phyloP scores from a whole-genome alignment of 2,113 vertebrate genomes.

The Corythaixoides concolor region DNA sequence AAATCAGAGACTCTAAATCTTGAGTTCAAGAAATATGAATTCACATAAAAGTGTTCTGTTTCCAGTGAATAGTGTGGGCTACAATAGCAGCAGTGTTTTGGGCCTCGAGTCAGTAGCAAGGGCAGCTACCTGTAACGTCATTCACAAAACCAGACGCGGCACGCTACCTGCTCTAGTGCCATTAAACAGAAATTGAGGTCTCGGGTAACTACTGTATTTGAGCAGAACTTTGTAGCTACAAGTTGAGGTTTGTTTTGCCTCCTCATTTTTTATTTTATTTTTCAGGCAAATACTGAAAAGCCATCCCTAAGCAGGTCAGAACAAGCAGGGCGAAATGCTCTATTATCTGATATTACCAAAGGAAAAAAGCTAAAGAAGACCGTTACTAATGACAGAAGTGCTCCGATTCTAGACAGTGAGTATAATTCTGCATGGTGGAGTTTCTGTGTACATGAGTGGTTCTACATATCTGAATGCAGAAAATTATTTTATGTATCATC shows the following conservation, averaged over 20 bases:
- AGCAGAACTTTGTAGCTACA: background rate
- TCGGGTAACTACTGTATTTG: background rate
- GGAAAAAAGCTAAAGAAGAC: constrained; percentile 91
- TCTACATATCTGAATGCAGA: background rate
- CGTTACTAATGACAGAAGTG: constrained; percentile 94
- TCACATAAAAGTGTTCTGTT: background rate
- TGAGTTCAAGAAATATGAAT: background rate
- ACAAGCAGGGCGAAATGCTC: constrained; percentile 85
- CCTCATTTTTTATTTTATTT: constrained; percentile 31
- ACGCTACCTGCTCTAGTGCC: background rate
- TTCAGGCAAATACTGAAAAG: constrained; percentile 91
- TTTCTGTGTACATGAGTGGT: background rate
- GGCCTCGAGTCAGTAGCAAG: background rate
- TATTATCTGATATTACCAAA: constrained; percentile 90
- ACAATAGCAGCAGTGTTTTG: background rate
- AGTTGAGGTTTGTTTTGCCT: background rate
- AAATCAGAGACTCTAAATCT: background rate
- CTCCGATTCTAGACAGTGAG: constrained; percentile 90
- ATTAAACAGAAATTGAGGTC: background rate
- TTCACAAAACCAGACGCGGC: background rate
- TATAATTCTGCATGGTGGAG: background rate
- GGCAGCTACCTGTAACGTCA: background rate
- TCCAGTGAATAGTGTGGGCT: background rate
- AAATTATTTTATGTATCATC: background rate
- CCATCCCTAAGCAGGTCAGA: constrained; percentile 81